Percentiles rank a stretch among this genome's conserved stretches.
Conservation (phyloP, 2,797 vertebrate species). For the Protosalanx chinensis region DNA sequence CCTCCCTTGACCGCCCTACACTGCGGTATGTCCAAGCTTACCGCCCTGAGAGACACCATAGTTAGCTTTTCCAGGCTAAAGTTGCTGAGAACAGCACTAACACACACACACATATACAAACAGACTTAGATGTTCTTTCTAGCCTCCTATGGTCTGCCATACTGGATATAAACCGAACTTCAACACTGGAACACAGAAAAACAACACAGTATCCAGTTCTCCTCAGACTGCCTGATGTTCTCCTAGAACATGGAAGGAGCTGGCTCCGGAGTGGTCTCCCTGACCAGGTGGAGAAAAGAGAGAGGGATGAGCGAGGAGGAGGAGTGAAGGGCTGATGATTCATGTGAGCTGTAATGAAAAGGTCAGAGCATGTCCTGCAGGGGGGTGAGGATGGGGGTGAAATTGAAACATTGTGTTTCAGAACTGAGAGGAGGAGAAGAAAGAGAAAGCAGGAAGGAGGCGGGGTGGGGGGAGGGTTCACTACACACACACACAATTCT, state of each 20-base stretch:
- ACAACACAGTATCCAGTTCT: not conserved
- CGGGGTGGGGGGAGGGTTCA: not conserved
- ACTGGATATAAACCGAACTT: not conserved
- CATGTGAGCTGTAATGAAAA: conserved; percentile 26
- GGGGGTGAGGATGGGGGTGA: conserved; percentile 13
- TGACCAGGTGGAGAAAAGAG: conserved; percentile 1
- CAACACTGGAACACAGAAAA: not conserved
- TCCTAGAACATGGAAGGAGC: not conserved
- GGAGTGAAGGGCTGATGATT: conserved; percentile 24
- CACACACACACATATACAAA: no score
- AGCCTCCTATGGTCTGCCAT: not conserved
- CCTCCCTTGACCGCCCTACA: conserved; percentile 11
- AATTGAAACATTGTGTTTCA: conserved; percentile 31
- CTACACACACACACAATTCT: conserved; percentile 5
- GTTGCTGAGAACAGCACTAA: conserved; percentile 7
- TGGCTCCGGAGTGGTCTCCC: not conserved
- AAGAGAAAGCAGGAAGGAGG: conserved; percentile 13
- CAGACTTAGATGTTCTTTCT: not conserved
- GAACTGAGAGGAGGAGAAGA: not conserved
- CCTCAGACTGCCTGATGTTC: not conserved
- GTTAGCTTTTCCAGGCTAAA: not conserved
- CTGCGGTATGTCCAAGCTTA: conserved; percentile 13
- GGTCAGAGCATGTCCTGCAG: conserved; percentile 8
- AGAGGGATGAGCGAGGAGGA: conserved; percentile 2
- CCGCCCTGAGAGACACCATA: not conserved